Evolutionary conservation across 53 echinoderm and acorn worm species (phyloP).

Genomic region (Glandiceps talaboti): DNA sequence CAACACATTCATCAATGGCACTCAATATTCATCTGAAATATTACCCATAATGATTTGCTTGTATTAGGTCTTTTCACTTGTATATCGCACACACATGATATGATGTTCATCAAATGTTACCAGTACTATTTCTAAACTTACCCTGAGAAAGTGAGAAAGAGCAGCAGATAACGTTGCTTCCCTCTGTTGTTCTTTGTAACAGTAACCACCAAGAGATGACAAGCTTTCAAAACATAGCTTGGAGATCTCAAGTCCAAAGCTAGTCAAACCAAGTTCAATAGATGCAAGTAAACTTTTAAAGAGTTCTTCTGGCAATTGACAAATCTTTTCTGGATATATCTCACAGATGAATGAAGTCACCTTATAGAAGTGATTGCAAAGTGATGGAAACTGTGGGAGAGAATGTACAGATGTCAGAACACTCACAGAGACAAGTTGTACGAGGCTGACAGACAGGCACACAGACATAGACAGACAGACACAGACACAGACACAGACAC

Average conservation of each 20-base stretch:
- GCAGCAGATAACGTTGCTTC: slow-evolving; percentile 35
- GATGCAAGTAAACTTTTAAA: slow-evolving; percentile 91
- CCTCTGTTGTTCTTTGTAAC: slow-evolving; percentile 39
- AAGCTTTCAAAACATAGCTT: slow-evolving; percentile 84
- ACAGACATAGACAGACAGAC: no score
- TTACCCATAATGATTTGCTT: no score
- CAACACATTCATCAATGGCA: no score
- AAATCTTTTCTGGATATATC: slow-evolving; percentile 74
- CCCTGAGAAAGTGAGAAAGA: slow-evolving; percentile 74
- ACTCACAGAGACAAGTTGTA: no score
- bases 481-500: no score
- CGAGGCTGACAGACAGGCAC: no score
- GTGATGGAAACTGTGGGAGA: slow-evolving; percentile 54
- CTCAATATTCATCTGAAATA: no score
- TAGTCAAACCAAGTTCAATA: slow-evolving; percentile 68
- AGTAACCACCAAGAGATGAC: slow-evolving; percentile 60
- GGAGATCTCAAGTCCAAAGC: slow-evolving; percentile 61
- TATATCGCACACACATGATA: no score
- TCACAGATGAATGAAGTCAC: slow-evolving; percentile 93
- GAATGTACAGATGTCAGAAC: no score
- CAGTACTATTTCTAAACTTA: no score
- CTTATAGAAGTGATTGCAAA: slow-evolving; percentile 89
- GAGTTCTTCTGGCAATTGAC: slow-evolving; percentile 38
- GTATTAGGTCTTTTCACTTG: no score
- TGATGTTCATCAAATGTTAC: no score